These are phyloP conservation scores for Pseudopodoces humilis DNA, from an alignment of 2,113 vertebrate species.

Conservation along the genomic window DNA sequence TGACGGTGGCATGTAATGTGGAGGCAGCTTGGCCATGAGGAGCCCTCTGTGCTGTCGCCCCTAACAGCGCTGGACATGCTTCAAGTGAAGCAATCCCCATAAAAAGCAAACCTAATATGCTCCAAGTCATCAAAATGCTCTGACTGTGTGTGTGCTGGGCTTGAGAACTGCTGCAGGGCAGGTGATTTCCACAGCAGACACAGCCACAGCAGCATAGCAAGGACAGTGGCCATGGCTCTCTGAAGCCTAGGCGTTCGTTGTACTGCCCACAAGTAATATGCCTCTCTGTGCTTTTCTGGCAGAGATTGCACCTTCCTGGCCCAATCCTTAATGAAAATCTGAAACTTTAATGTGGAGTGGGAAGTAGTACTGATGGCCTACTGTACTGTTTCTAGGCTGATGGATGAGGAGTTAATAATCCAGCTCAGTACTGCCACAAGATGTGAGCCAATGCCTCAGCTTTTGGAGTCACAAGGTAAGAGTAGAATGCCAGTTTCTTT, in stretches of 20 bases:
- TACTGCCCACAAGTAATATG: neutral
- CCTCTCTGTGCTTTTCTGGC: neutral
- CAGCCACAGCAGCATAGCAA: neutral
- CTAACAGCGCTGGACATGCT: neutral
- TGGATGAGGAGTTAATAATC: neutral
- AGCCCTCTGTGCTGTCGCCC: neutral
- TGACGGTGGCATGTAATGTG: neutral
- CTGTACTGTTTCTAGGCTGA: neutral
- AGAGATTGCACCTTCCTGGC: neutral
- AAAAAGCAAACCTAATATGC: neutral
- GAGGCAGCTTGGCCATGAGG: neutral
- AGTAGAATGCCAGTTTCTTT: neutral
- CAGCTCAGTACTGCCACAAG: neutral
- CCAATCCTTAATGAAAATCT: neutral
- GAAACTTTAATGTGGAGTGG: neutral
- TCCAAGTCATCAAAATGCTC: neutral
- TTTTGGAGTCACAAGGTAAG: neutral
- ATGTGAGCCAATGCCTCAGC: neutral
- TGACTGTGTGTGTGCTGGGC: accelerated
- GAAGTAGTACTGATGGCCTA: neutral
- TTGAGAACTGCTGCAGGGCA: neutral
- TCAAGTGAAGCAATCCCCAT: neutral
- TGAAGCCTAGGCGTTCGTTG: accelerated
- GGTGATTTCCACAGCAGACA: neutral
- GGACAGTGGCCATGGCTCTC: neutral